Percentiles rank a stretch among this genome's conserved stretches.
These are phyloP conservation scores for Drosophila longiperda DNA, from an alignment of 2,888 invertebrate species.

Conservation along the genomic window DNA sequence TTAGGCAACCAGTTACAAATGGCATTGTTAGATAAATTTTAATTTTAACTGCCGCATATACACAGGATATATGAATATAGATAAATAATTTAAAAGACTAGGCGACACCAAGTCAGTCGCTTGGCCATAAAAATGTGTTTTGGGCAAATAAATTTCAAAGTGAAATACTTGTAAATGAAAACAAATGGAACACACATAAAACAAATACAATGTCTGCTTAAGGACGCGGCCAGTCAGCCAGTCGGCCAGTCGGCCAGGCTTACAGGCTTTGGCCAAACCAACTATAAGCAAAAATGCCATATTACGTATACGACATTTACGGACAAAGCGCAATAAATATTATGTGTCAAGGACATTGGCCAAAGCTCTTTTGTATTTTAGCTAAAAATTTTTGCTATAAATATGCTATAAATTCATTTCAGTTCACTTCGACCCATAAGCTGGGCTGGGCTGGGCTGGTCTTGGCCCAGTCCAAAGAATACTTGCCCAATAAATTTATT, in stretches of 20 bases:
- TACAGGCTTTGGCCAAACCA: conserved; percentile 17
- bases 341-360: conserved; percentile 66
- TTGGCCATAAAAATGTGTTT: conserved; percentile 78
- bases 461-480: conserved; percentile 31
- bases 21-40: conserved; percentile 68
- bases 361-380: conserved; percentile 29
- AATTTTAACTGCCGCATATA: conserved; percentile 62
- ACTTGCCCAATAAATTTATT: conserved; percentile 38
- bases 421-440: not conserved
- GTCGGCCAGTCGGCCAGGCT: conserved; percentile 6
- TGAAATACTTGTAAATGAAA: conserved; percentile 81
- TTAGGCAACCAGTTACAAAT: conserved; percentile 42
- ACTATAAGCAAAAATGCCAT: conserved; percentile 51
- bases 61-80: conserved; percentile 26
- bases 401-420: conserved; percentile 42
- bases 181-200: conserved; percentile 66
- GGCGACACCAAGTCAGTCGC: conserved; percentile 48
- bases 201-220: conserved; percentile 57
- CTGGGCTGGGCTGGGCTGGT: too few species aligned
- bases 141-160: conserved; percentile 76
- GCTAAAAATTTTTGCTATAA: conserved; percentile 58
- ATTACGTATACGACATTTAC: conserved; percentile 65
- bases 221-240: conserved; percentile 42
- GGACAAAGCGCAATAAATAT: conserved; percentile 66
- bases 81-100: conserved; percentile 66